Base-by-base conservation (phyloP, 2,888 invertebrate genomes). In the Caenorhabditis sinica region DNA sequence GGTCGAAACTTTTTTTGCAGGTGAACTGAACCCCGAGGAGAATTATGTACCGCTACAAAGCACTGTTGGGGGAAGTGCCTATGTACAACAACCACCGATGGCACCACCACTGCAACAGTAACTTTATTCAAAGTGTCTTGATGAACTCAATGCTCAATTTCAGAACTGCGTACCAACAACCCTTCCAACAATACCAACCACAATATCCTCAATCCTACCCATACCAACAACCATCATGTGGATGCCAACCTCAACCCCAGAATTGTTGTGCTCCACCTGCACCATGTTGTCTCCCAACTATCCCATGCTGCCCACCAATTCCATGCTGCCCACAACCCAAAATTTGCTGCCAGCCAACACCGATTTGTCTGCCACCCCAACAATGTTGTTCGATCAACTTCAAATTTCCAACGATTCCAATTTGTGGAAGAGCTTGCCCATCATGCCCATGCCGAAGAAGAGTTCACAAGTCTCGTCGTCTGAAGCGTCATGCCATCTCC, bases 1-100 rank as follows among this genome's bases (percentile, higher is more conserved):
- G 87, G 86, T 88, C 88, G 88, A 79, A 84, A 82, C 43, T 72
- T 65, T 53, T 40, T 63, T 80, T 80, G 23, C 61, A 77, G 77
- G 28, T 0, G 68, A 69, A n/a, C 13, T 0, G 9, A 65, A 72
- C 17, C 65, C 65, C 15, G 79, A 58, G 1, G 56, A 79, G 36
- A 45, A 69, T 17, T 79, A 20, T 58, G 71, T 65, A 0, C 72
- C 79, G 1, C 65, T 79, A 8, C 40, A 79, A 28, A 72, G 25
- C 36, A 72, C 33, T 17, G 56, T 63, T 25, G 79, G 72, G 6
- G 72, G 72, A 30, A 79, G 30, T 28, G 71, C 65, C 6, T 79
- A 79, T 36, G 56, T 71, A 9, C 79, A 76, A 40, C 68, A 40
- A 17, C 63, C 51, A 13, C 43, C 23, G 9, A 28, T n/a, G 13